Evolutionary conservation across 2,113 vertebrate species (phyloP).

Genomic region (Litocranius walleri): DNA sequence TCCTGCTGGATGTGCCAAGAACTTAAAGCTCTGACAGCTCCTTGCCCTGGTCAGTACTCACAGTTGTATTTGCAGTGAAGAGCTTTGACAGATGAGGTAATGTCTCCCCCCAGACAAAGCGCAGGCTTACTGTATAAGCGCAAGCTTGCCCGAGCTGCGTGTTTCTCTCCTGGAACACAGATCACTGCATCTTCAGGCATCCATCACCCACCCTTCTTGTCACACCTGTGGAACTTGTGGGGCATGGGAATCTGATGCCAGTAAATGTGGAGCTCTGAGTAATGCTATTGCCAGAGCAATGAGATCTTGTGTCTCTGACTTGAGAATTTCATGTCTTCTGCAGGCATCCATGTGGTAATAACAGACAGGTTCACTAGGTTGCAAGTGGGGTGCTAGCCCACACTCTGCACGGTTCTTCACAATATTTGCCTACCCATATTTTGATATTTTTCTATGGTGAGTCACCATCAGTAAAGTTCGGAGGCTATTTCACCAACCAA

Average conservation of each 20-base stretch:
- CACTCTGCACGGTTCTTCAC: neutral
- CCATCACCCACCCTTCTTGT: neutral
- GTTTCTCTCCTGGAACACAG: neutral
- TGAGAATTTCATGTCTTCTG: neutral
- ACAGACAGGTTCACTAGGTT: neutral
- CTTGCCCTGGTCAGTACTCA: neutral
- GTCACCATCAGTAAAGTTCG: neutral
- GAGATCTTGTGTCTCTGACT: neutral
- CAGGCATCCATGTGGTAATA: neutral
- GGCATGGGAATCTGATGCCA: neutral
- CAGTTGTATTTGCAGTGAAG: neutral
- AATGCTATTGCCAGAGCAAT: neutral
- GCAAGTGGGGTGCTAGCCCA: neutral
- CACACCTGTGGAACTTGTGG: neutral
- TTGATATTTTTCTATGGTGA: neutral
- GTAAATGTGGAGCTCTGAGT: neutral
- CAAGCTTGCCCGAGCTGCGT: neutral
- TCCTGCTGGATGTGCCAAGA: neutral
- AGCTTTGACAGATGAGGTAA: neutral
- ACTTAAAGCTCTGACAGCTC: neutral
- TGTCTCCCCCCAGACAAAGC: neutral
- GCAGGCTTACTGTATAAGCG: neutral
- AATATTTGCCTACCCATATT: neutral
- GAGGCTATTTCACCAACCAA: neutral
- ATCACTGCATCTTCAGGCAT: neutral